Evolutionary conservation across 2,113 vertebrate genomes (phyloP).

Genomic region (Zootoca vivipara): DNA sequence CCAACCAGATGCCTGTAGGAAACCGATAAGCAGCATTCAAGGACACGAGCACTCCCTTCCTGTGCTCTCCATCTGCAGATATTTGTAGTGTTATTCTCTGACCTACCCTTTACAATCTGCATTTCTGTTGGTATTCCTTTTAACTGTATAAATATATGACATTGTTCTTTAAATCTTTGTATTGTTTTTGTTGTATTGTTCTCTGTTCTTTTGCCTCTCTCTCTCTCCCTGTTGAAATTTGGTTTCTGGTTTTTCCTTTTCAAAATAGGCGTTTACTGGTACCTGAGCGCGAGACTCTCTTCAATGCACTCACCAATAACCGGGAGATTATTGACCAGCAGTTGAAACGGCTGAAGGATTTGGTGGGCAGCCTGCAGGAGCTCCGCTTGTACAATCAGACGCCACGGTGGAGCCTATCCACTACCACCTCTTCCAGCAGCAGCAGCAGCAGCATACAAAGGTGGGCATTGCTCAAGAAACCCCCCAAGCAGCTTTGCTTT

Average conservation of each 20-base stretch:
- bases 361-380: slow-evolving; percentile 85
- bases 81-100: no score
- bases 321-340: slow-evolving; percentile 94
- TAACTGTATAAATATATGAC: no score
- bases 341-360: slow-evolving; percentile 84
- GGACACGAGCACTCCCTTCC: no score
- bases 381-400: slow-evolving; percentile 89
- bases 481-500: no score
- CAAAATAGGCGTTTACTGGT: slow-evolving; percentile 85
- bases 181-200: not conserved
- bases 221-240: not conserved
- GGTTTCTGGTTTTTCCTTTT: not conserved
- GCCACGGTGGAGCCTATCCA: slow-evolving; percentile 72
- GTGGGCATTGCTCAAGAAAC: slow-evolving; percentile 35
- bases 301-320: slow-evolving; percentile 91
- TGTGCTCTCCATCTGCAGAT: no score
- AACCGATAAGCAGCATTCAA: no score
- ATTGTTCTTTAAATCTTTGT: no score
- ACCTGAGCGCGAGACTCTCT: slow-evolving; percentile 91
- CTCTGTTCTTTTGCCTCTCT: no score
- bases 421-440: slow-evolving; percentile 41
- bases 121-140: no score
- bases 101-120: no score
- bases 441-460: slow-evolving; percentile 59
- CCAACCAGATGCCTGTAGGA: no score